Conservation (phyloP, 2,113 vertebrate genomes). For the Gallinago jamesoni region DNA sequence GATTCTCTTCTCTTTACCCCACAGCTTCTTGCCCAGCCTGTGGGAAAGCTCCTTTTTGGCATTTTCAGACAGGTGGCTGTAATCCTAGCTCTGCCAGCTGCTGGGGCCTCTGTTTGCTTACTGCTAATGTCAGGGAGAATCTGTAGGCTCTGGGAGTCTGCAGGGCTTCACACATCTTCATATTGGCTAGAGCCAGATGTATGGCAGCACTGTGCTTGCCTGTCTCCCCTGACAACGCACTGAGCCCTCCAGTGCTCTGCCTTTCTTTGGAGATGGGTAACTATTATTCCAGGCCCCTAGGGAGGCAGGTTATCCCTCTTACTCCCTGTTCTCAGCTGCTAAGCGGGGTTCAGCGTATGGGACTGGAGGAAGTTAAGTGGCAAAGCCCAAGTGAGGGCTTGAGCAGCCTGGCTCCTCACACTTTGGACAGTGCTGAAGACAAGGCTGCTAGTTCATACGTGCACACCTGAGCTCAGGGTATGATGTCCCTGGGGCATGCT, state of each 20-base stretch:
- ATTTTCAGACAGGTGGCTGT: neutral
- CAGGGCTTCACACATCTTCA: neutral
- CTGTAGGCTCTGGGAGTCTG: neutral
- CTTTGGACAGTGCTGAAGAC: neutral
- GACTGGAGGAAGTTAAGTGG: neutral
- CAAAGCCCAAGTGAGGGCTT: neutral
- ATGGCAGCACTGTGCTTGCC: neutral
- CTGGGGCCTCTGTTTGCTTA: neutral
- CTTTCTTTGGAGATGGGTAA: neutral
- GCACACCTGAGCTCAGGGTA: neutral
- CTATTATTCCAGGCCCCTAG: neutral
- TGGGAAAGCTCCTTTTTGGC: neutral
- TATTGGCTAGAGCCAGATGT: neutral
- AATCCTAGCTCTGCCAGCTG: neutral
- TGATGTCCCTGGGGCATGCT: neutral
- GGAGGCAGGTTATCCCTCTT: neutral
- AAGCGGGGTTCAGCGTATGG: neutral
- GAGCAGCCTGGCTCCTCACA: neutral
- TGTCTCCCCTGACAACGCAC: neutral
- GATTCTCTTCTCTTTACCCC: neutral
- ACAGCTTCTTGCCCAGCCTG: neutral
- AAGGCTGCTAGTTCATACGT: neutral
- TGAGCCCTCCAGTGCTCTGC: neutral
- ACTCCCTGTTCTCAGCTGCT: neutral
- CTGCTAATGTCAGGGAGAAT: neutral